Conservation (phyloP, 2,888 invertebrate species). For the Gymnosoma rotundatum region DNA sequence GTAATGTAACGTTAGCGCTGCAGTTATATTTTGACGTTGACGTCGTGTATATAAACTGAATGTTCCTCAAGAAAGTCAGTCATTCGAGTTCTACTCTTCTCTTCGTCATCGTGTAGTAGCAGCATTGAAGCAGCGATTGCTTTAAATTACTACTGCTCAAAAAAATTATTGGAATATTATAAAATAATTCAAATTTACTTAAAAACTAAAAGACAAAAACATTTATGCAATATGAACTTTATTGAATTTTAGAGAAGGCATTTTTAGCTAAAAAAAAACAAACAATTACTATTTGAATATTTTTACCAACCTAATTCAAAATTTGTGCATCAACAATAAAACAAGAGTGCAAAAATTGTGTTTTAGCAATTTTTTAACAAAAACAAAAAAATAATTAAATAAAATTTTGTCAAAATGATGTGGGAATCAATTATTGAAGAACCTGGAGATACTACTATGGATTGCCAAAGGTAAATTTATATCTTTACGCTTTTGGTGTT, state of each 20-base stretch:
- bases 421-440: constrained; percentile 82
- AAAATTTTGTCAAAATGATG: constrained; percentile 77
- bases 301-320: constrained; percentile 39
- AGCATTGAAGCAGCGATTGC: constrained; percentile 62
- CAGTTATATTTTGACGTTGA: constrained; percentile 49
- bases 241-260: constrained; percentile 50
- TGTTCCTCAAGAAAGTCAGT: constrained; percentile 64
- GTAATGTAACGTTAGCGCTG: constrained; percentile 36
- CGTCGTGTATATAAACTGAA: constrained; percentile 67
- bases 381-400: constrained; percentile 36
- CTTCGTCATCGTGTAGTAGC: constrained; percentile 59
- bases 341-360: constrained; percentile 72
- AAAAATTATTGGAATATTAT: constrained; percentile 49
- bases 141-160: constrained; percentile 53
- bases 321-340: constrained; percentile 65
- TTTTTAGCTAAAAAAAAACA: constrained; percentile 43
- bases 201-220: constrained; percentile 35
- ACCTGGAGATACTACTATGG: constrained; percentile 78
- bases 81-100: constrained; percentile 71
- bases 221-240: constrained; percentile 57
- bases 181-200: constrained; percentile 52
- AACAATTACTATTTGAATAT: constrained; percentile 14
- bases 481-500: constrained; percentile 43
- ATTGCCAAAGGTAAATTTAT: constrained; percentile 81
- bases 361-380: constrained; percentile 76